Conservation (phyloP, 2,113 vertebrate species). For the Natator depressus region DNA sequence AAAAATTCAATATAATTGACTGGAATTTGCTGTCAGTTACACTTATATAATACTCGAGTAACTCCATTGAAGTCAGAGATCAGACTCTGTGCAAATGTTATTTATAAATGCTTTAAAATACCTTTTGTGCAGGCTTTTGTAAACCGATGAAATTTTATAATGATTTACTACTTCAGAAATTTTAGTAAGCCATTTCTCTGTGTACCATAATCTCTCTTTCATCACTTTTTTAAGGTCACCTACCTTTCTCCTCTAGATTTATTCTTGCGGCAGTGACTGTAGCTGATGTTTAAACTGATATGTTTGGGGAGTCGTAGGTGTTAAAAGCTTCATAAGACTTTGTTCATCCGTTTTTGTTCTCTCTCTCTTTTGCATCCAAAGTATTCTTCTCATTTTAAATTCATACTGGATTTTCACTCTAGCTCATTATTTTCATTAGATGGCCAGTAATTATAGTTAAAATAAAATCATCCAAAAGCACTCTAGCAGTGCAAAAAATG, state of each 20-base stretch:
- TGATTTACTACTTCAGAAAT: background rate
- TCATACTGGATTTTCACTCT: constrained; percentile 57
- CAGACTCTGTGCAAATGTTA: background rate
- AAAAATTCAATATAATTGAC: background rate
- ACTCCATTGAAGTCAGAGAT: background rate
- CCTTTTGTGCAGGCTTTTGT: background rate
- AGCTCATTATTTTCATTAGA: constrained; percentile 69
- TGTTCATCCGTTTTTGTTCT: background rate
- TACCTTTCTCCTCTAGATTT: background rate
- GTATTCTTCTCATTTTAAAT: constrained; percentile 52
- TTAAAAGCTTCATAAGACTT: background rate
- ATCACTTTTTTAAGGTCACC: background rate
- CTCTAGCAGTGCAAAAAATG: constrained; percentile 28
- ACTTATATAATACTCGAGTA: background rate
- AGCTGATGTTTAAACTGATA: constrained; percentile 9
- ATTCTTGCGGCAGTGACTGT: background rate
- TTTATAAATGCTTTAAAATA: background rate
- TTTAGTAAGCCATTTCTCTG: background rate
- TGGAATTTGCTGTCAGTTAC: background rate
- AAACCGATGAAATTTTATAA: background rate
- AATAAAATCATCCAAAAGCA: constrained; percentile 65
- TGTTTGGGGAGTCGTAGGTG: background rate
- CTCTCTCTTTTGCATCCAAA: background rate
- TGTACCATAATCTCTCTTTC: background rate
- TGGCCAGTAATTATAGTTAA: constrained; percentile 71